Base-by-base conservation (phyloP, 2,888 invertebrate species). In the Leptogaster cylindrica region DNA sequence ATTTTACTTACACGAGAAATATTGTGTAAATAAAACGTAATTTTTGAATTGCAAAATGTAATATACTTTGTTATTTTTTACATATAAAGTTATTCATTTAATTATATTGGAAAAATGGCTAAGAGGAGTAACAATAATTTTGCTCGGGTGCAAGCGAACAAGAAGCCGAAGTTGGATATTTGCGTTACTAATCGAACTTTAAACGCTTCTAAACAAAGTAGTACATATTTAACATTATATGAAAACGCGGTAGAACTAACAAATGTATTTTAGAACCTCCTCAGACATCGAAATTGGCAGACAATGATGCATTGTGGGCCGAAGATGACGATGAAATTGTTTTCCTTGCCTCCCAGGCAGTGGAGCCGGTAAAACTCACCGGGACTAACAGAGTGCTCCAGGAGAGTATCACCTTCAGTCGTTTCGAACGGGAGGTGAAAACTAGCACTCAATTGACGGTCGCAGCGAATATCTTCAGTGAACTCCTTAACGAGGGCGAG, bases 231-330 rank as follows among this genome's bases (percentile, higher is more conserved):
- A 10, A 23, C 3, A 1, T 10, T 10, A 10, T 16, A 28, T 3
- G 5, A 6, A 5, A 2, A 36, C 23, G 8, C 78, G 78, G 72
- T 77, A 76, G 18, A 78, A 52, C 16, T 3, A 2, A 52, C 31
- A 77, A 64, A 83, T 67, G 68, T 82, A 83, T 14, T 73, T 73
- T 77, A 83, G 51, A 16, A 10, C 31, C 16, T 3, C 44, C 41
- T 12, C 8, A n/a, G 36, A 51, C 33, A 6, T 5, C 48, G 10
- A 20, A 51, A 4, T 41, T 28, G 3, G 10, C 8, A 14, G 16
- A 25, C 6, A 39, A 44, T 20, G 48, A 28, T 14, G 67, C 66
- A 25, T n/a, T 70, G 1, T 72, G 70, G 68, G 71, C 67, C 61
- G 72, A 71, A 25, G 71, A 68, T n/a, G 72, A 71, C 20, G 72